Evolutionary conservation across 2,888 invertebrate species (phyloP), one percentile per base, ranked within the genome.

Genomic region (Caenorhabditis sp.): DNA sequence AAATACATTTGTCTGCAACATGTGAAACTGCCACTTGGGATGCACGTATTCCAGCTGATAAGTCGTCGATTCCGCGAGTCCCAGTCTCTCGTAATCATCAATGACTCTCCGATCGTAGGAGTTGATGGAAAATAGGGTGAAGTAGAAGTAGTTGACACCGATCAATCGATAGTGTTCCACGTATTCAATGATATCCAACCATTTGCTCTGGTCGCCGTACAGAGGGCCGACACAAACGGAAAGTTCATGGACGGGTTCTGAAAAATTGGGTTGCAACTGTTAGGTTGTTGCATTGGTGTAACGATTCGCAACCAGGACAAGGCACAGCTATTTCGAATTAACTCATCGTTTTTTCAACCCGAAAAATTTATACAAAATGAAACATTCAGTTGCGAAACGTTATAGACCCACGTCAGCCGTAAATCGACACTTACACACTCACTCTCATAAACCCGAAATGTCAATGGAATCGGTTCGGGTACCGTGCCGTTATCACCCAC

Each of bases 81-180:
- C 76, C 9, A 55, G 53, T 8, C 55, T n/a, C 11, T 56, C 50
- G 26, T 74, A 74, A 11, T 74, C 65, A 51, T 74, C 74, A 6
- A 74, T 4, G 0, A 65, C 24, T 5, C 28, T 35, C 13, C 68
- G 50, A 8, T 58, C 50, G 15, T 68, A 68, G 2, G 22, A 61
- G 28, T 68, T 65, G 22, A 68, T 60, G 15, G 68, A 26, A 32
- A 76, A 76, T 18, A 76, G 26, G 0, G 74, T 61, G 35, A 76
- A 76, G n/a, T 68, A 76, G 44, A 76, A 76, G 58, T 55, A 67
- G 9, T 61, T 61, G 1, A 53, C 68, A 0, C 68, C 76, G 62
- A 40, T 13, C 40, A 40, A 13, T 13, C 6, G 2, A 44, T 70
- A 55, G 32, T 78, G 78, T 35, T 78, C 78, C 22, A 62, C 62